Conservation (phyloP, 64 coral and sea anemone genomes). For the Acropora tenuis region DNA sequence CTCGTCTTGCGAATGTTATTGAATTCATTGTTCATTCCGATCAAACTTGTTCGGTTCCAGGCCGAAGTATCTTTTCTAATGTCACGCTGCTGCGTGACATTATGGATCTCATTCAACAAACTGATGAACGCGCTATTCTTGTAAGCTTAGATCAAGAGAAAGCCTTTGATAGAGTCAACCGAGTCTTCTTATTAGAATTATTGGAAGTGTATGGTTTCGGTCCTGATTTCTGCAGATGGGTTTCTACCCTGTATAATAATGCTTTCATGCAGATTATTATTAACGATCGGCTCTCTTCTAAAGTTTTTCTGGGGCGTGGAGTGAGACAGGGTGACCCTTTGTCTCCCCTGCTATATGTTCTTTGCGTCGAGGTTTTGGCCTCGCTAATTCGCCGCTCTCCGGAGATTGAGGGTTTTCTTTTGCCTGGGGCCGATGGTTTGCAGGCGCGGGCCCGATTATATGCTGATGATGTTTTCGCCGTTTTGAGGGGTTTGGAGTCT, state of each 20-base stretch:
- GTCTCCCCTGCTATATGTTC: background rate
- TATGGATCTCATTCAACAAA: background rate
- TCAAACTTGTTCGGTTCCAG: background rate
- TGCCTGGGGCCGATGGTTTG: background rate
- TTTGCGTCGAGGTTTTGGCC: background rate
- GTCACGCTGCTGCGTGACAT: background rate
- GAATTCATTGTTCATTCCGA: background rate
- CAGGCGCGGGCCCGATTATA: background rate
- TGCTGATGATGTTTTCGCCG: background rate
- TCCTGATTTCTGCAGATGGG: background rate
- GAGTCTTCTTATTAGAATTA: background rate
- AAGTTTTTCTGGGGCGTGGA: background rate
- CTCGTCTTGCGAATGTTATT: background rate
- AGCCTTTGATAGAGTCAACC: slow-evolving; percentile 13
- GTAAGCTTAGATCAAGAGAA: slow-evolving; percentile 2
- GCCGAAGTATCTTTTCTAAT: background rate
- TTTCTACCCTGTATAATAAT: background rate
- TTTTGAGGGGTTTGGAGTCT: background rate
- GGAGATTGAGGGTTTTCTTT: background rate
- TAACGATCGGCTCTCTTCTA: background rate
- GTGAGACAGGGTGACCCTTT: background rate
- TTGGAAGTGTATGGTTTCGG: background rate
- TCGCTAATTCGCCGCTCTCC: background rate
- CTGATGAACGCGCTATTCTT: background rate
- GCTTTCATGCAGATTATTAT: background rate